Percentiles rank a stretch among this genome's conserved stretches.
These are phyloP conservation scores for Gymnocephalus cernua DNA, from an alignment of 2,113 vertebrate genomes.

Conservation along the genomic window DNA sequence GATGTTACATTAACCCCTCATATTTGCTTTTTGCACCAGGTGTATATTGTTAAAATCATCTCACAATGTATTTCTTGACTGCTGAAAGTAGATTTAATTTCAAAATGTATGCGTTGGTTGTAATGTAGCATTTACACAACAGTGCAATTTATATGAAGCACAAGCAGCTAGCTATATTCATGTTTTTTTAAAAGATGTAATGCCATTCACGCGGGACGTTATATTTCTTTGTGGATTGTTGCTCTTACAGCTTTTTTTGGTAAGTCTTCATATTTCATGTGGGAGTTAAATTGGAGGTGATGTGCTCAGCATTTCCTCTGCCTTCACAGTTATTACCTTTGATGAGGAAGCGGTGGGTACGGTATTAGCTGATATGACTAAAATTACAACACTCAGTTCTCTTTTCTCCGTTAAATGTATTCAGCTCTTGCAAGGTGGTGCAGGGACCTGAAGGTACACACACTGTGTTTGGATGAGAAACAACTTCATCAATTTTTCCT, in stretches of 20 bases:
- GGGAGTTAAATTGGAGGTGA: constrained; percentile 67
- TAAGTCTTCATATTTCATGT: constrained; percentile 59
- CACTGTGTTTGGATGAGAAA: constrained; percentile 72
- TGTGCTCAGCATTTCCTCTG: constrained; percentile 68
- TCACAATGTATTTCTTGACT: background rate
- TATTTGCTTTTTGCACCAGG: background rate
- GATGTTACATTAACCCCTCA: background rate
- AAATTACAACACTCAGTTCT: constrained; percentile 72
- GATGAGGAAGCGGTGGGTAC: constrained; percentile 63
- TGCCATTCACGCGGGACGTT: constrained; percentile 12
- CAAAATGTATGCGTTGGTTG: constrained; percentile 32
- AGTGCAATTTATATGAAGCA: constrained; percentile 15
- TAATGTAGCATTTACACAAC: constrained; percentile 12
- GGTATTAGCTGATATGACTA: constrained; percentile 69
- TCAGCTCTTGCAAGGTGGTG: constrained; percentile 79
- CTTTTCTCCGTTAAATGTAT: constrained; percentile 73
- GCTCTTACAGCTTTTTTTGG: constrained; percentile 47
- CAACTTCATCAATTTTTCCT: constrained; percentile 63
- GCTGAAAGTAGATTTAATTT: constrained; percentile 25
- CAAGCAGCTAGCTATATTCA: background rate
- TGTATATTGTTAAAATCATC: constrained; percentile 2
- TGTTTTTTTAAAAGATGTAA: constrained; percentile 20
- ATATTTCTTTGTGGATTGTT: constrained; percentile 38
- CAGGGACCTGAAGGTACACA: constrained; percentile 81
- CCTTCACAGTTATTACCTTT: constrained; percentile 73